These are phyloP conservation scores for Amblyjoppa fuscipennis DNA, from an alignment of 2,888 invertebrate species.

Conservation along the genomic window DNA sequence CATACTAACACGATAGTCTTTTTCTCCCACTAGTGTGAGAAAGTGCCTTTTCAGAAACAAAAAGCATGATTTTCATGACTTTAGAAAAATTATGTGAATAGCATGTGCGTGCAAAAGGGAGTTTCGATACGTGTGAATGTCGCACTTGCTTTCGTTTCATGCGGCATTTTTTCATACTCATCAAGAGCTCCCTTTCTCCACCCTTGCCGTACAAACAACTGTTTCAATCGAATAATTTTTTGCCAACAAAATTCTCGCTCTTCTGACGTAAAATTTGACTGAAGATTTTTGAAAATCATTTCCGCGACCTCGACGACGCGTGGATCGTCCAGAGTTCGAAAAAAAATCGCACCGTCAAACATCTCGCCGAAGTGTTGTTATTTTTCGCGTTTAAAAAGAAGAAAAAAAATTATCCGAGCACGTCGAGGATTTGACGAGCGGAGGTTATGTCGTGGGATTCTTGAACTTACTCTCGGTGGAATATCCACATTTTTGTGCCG, in stretches of 20 bases:
- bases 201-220: neutral
- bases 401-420: neutral
- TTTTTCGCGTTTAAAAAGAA: neutral
- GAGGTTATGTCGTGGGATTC: conserved; percentile 73
- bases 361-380: conserved; percentile 9
- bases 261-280: conserved; percentile 48
- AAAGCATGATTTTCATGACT: too few relatives aligned
- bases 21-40: too few relatives aligned
- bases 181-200: too few relatives aligned
- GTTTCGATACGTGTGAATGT: too few relatives aligned
- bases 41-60: too few relatives aligned
- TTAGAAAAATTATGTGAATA: too few relatives aligned
- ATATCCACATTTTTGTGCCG: conserved; percentile 74
- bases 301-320: neutral
- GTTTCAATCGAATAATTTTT: neutral
- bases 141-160: too few relatives aligned
- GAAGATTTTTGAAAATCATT: neutral
- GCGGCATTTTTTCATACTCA: too few relatives aligned
- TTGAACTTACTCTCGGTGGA: conserved; percentile 75
- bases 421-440: conserved; percentile 34
- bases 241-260: neutral
- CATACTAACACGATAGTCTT: too few relatives aligned
- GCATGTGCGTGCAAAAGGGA: too few relatives aligned
- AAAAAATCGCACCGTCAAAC: neutral
- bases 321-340: neutral